phyloP scores from a whole-genome alignment of 2,888 invertebrate species.

The Petrophora chlorosata region DNA sequence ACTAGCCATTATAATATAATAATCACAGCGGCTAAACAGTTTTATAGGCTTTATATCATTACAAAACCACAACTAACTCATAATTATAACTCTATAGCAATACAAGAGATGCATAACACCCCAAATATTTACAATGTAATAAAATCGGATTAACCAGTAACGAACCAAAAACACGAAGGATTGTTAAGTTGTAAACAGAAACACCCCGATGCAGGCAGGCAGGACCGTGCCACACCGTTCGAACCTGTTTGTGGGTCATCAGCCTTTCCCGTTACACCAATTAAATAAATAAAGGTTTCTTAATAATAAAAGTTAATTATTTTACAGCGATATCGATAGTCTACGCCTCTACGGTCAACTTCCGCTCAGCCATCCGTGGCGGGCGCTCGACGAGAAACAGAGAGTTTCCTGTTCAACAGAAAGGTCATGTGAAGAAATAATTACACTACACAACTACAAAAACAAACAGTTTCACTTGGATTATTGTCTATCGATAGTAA shows the following conservation, averaged over 20 bases:
- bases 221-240: too few species aligned
- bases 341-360: slow-evolving; percentile 33
- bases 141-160: neutral
- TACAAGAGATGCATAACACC: neutral
- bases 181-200: slow-evolving; percentile 22
- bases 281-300: slow-evolving; percentile 35
- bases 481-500: slow-evolving; percentile 14
- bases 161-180: slow-evolving; percentile 8
- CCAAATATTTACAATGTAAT: slow-evolving; percentile 6
- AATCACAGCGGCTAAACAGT: too few species aligned
- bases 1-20: too few species aligned
- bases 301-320: slow-evolving; percentile 36
- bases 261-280: slow-evolving; percentile 33
- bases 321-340: slow-evolving; percentile 38
- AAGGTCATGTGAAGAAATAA: slow-evolving; percentile 64
- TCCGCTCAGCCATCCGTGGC: slow-evolving; percentile 46
- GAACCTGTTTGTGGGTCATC: slow-evolving; percentile 15
- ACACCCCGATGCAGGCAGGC: too few species aligned
- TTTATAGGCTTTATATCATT: too few species aligned
- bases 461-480: slow-evolving; percentile 45
- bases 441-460: slow-evolving; percentile 41
- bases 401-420: slow-evolving; percentile 54
- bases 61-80: too few species aligned
- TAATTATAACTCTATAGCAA: too few species aligned
- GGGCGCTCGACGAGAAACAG: slow-evolving; percentile 54